phyloP scores from a whole-genome alignment of 1,140 invertebrate species.

The Mamestra configurata region DNA sequence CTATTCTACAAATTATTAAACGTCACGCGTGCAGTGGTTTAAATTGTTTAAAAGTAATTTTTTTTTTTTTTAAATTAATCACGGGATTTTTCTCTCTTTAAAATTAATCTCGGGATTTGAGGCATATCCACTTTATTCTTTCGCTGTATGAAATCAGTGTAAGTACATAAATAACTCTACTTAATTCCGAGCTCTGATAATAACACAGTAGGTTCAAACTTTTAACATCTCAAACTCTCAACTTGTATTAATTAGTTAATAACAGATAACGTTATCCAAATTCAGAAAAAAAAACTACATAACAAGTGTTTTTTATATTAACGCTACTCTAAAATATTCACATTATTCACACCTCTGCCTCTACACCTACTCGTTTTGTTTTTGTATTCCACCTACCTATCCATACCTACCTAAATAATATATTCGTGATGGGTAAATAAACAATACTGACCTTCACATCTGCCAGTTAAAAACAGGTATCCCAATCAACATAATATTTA shows the following conservation, averaged over 20 bases:
- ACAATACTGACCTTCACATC: constrained; percentile 25
- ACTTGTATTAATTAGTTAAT: not conserved
- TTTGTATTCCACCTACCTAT: not conserved
- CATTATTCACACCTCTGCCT: constrained; percentile 23
- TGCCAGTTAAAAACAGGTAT: constrained; percentile 17
- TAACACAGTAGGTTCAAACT: too few relatives aligned
- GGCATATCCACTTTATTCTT: too few relatives aligned
- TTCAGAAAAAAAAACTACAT: not conserved
- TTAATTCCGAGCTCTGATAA: too few relatives aligned
- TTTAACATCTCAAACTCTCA: too few relatives aligned
- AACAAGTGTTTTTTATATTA: not conserved
- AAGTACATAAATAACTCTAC: too few relatives aligned
- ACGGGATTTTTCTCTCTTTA: too few relatives aligned
- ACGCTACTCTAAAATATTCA: not conserved
- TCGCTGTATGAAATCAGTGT: too few relatives aligned
- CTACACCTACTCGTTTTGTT: constrained; percentile 29
- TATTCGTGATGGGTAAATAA: not conserved
- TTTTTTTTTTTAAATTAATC: too few relatives aligned
- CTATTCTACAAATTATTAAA: too few relatives aligned
- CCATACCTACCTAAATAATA: not conserved
- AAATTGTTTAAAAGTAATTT: too few relatives aligned
- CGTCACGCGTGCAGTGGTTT: too few relatives aligned
- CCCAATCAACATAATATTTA: constrained; percentile 21
- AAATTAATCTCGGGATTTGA: too few relatives aligned
- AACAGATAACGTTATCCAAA: not conserved